phyloP scores from a whole-genome alignment of 2,797 vertebrate genomes.

The Darevskia mixta region DNA sequence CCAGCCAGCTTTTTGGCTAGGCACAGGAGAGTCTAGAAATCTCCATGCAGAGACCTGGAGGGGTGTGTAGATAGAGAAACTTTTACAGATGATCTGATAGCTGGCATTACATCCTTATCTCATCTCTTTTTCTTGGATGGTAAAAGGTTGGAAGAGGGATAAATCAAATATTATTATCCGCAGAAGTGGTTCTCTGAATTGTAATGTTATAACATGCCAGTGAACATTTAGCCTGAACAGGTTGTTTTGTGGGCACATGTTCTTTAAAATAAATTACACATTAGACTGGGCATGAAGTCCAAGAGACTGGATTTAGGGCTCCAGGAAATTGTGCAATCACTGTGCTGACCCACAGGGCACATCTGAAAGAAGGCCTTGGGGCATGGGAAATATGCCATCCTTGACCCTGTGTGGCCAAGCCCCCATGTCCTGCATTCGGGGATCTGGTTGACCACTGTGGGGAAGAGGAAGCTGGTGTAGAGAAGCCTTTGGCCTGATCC shows the following conservation, averaged over 20 bases:
- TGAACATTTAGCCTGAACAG: not conserved
- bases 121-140: too few relatives aligned
- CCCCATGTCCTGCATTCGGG: not conserved
- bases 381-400: not conserved
- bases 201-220: not conserved
- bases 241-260: not conserved
- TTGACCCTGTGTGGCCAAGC: not conserved
- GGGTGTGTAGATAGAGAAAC: too few relatives aligned
- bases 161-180: not conserved
- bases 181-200: not conserved
- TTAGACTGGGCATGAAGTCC: not conserved
- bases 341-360: not conserved
- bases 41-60: too few relatives aligned
- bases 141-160: not conserved
- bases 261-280: too few relatives aligned
- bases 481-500: not conserved
- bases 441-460: not conserved
- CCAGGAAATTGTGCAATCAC: not conserved
- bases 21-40: too few relatives aligned
- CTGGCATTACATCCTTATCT: not conserved
- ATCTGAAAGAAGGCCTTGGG: not conserved
- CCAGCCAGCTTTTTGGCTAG: too few relatives aligned
- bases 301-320: not conserved
- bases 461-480: not conserved
- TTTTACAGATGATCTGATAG: not conserved